Evolutionary conservation across 2,888 invertebrate species (phyloP), one percentile per base, ranked within the genome.

Genomic region (Pollenia griseotomentosa): DNA sequence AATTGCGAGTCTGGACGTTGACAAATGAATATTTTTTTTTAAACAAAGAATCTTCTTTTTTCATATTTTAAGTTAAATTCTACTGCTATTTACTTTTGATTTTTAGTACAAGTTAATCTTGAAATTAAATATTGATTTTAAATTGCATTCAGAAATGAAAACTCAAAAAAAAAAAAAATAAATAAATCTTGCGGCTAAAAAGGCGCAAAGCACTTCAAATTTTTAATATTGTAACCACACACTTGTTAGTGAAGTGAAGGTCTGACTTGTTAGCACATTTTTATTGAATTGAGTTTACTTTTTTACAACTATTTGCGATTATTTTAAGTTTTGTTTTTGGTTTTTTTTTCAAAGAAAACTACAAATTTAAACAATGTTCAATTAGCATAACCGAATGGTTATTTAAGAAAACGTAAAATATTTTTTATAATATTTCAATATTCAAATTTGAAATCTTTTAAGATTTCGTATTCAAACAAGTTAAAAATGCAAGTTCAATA

Each of bases 181-280:
- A 63, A 53, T 40, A 19, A 63, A 61, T 51, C 53, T 65, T 65
- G 75, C 10, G 65, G 75, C 55, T 63, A 8, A 44, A 53, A 53
- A 51, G 63, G 10, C 16, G 23, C 63, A 53, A 51, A 80, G 10
- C 23, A 53, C 63, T 53, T 71, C 9, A 63, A 46, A 53, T 59
- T 51, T 6, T 6, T 6, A 19, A 9, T 33, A 51, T 61, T 70
- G 42, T 73, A 85, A 71, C 61, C 75, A 53, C 73, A 78, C 51
- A 80, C 78, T 77, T 78, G 57, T 51, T 9, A 48, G 16, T 40
- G 44, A 12, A 53, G 23, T 68, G 78, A 86, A 86, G 85, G 85
- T 82, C 85, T 82, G 42, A 73, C 53, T 78, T 66, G 78, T 85
- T 85, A 85, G 71, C 85, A 85, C 40, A 51, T 61, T 46, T 40